Evolutionary conservation across 1,140 invertebrate genomes (phyloP).

Genomic region (Mizuhopecten yessoensis): DNA sequence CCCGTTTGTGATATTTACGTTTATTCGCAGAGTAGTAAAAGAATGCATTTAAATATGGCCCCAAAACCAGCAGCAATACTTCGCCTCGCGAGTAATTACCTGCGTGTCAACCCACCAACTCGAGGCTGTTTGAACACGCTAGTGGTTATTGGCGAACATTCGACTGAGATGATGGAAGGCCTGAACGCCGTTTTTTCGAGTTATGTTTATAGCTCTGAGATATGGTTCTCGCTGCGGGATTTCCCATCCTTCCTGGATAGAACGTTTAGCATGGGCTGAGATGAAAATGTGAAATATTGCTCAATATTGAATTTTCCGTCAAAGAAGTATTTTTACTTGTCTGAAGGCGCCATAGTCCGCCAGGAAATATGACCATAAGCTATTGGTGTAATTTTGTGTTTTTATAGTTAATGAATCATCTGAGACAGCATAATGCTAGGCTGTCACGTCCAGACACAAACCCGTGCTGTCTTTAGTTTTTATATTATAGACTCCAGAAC

Average conservation of each 20-base stretch:
- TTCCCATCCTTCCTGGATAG: not conserved
- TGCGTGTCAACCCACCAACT: not conserved
- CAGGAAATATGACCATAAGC: not conserved
- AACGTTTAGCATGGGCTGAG: constrained; percentile 20
- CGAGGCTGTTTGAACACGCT: not conserved
- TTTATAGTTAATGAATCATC: not conserved
- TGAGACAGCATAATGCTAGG: not conserved
- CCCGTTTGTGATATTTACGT: not conserved
- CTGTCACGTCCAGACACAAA: constrained; percentile 9
- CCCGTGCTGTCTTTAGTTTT: not conserved
- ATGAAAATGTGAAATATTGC: constrained; percentile 35
- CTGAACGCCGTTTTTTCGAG: not conserved
- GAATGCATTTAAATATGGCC: not conserved
- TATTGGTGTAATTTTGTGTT: not conserved
- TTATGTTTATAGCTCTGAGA: not conserved
- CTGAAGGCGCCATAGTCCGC: not conserved
- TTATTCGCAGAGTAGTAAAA: not conserved
- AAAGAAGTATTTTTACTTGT: constrained; percentile 22
- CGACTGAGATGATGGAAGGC: not conserved
- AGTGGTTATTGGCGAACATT: not conserved
- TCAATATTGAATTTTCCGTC: constrained; percentile 20
- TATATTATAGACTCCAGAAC: not conserved
- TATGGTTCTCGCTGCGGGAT: constrained; percentile 20
- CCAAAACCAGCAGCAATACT: not conserved
- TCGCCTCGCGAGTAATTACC: not conserved